Percentiles rank a stretch among this genome's conserved stretches.
Conservation (phyloP, 2,113 vertebrate genomes). For the Thermophis baileyi region DNA sequence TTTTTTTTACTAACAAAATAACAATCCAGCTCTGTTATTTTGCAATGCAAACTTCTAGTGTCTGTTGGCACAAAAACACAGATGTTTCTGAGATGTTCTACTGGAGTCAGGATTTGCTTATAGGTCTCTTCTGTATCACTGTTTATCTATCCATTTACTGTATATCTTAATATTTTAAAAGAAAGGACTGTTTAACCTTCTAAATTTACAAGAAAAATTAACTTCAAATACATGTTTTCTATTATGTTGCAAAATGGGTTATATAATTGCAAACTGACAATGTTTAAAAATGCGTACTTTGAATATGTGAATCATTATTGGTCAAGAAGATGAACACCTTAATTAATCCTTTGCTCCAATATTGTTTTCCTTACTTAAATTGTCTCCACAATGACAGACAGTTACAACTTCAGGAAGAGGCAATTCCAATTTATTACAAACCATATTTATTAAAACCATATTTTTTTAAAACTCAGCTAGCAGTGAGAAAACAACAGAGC, state of each 20-base stretch:
- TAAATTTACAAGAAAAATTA: not conserved
- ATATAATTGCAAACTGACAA: not conserved
- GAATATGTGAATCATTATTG: not conserved
- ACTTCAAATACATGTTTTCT: not conserved
- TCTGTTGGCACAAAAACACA: not conserved
- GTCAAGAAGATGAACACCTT: not conserved
- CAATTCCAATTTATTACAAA: not conserved
- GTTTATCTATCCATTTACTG: not conserved
- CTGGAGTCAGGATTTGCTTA: not conserved
- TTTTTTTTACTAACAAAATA: not conserved
- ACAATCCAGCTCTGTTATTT: not conserved
- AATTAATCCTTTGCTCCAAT: not conserved
- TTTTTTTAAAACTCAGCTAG: not conserved
- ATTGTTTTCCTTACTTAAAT: not conserved
- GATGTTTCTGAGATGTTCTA: not conserved
- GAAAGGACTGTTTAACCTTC: not conserved
- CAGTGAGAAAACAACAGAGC: not conserved
- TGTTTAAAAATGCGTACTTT: not conserved
- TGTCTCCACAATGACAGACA: not conserved
- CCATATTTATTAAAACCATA: not conserved
- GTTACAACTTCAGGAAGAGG: not conserved
- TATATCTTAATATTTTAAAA: not conserved
- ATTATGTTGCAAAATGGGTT: not conserved
- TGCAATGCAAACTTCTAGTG: not conserved
- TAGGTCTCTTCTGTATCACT: not conserved